Conservation (phyloP, 2,797 vertebrate species). For the Pseudochaenichthys georgianus region DNA sequence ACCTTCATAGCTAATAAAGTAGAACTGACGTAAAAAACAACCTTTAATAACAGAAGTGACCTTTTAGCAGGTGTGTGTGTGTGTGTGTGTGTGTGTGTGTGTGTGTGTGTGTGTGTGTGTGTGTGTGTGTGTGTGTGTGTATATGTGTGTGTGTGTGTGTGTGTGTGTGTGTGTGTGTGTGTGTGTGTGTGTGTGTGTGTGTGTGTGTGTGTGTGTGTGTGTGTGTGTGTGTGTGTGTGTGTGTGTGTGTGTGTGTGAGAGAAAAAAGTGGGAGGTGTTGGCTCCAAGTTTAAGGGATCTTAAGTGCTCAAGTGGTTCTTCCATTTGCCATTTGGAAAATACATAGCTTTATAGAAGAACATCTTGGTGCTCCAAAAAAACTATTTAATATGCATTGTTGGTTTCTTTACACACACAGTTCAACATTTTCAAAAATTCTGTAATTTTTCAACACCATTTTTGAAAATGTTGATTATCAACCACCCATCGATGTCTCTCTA, state of each 20-base stretch:
- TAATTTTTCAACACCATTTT: not conserved
- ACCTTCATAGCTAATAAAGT: slow-evolving; percentile 53
- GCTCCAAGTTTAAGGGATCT: slow-evolving; percentile 19
- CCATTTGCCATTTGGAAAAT: slow-evolving; percentile 9
- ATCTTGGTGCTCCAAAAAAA: not conserved
- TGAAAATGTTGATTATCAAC: not conserved
- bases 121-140: too few species aligned
- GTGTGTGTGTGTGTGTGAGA: slow-evolving; percentile 1
- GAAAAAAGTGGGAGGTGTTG: not conserved
- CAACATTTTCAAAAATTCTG: not conserved
- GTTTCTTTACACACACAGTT: not conserved
- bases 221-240: too few species aligned
- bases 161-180: too few species aligned
- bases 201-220: too few species aligned
- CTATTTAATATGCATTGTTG: not conserved
- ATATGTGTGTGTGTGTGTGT: too few species aligned
- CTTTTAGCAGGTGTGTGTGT: slow-evolving; percentile 42
- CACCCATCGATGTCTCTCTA: not conserved
- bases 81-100: too few species aligned
- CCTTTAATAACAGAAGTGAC: slow-evolving; percentile 68
- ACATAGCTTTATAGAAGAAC: not conserved
- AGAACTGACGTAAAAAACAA: slow-evolving; percentile 45
- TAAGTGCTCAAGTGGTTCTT: slow-evolving; percentile 3
- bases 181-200: too few species aligned
- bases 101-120: too few species aligned